Evolutionary conservation across 2,113 vertebrate genomes (phyloP), one percentile per base, ranked within the genome.

Genomic region (Romanogobio albipinnatus): DNA sequence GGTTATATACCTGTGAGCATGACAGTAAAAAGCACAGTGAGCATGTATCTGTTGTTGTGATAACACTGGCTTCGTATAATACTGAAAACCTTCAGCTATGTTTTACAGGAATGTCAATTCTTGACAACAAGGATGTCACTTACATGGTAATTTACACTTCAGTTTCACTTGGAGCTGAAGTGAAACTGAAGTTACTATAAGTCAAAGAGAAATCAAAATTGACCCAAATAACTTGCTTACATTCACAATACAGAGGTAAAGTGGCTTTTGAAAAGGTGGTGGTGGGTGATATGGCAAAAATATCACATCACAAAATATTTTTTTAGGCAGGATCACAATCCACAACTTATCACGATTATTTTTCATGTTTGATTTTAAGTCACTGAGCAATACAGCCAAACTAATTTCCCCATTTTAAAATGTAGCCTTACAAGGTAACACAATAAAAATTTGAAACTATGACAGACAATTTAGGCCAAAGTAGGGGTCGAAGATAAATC

Each of bases 1-100:
- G 0, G 98, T 99, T 70, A 98, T 95, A 83, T 99, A 99, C 90
- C 98, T 99, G 91, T 85, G 39, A 95, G 91, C 64, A 68, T 3
- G 39, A 88, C 45, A 33, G 49, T 26, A 53, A 26, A 53, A 49
- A 29, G 17, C 6, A 33, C 26, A 53, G 45, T 53, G 24, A 29
- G 26, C n/a, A 29, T 29, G 1, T 17, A 33, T 15, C 19, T 43
- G 36, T 11, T 39, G 4, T n/a, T 39, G 19, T 39, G 66, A 22
- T 43, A 2, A n/a, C 36, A 70, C 2, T 2, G 17, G 66, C 66
- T 36, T 36, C 29, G 33, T 19, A n/a, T n/a, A 36, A 71, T 19
- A 47, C 19, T 22, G 10, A 73, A 68, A 5, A 68, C 0, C 7
- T 66, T 17, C 33, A 7, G 7, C 15, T 66, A 0, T 11, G 17